phyloP scores from a whole-genome alignment of 92 coral and sea anemone genomes.

The Parazoanthus atlanticus region DNA sequence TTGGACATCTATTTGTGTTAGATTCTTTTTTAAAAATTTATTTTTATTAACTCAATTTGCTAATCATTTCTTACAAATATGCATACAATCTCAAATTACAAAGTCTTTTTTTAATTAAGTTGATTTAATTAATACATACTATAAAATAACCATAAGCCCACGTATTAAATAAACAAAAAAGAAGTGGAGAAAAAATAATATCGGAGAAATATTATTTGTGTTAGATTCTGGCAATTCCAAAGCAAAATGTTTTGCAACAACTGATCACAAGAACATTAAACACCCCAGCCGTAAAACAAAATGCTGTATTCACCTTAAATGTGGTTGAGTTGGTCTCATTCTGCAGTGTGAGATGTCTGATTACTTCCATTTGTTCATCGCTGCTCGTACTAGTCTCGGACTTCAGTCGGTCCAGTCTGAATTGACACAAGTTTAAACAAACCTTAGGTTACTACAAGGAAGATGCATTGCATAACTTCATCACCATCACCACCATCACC shows the following conservation, averaged over 20 bases:
- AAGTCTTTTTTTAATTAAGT: too few species aligned
- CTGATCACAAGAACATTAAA: too few species aligned
- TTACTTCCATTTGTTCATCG: slow-evolving; percentile 85
- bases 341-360: slow-evolving; percentile 81
- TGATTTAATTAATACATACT: too few species aligned
- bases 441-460: background rate
- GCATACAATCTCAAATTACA: too few species aligned
- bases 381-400: slow-evolving; percentile 66
- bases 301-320: slow-evolving; percentile 74
- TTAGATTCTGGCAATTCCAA: background rate
- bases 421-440: background rate
- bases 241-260: background rate
- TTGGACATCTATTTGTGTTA: too few species aligned
- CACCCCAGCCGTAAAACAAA: background rate
- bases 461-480: background rate
- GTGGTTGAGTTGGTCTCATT: slow-evolving; percentile 88
- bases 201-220: too few species aligned
- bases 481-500: background rate
- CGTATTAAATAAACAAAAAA: too few species aligned
- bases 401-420: slow-evolving; percentile 79
- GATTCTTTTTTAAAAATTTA: too few species aligned
- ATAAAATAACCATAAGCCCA: too few species aligned
- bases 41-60: too few species aligned
- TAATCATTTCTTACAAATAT: too few species aligned
- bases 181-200: too few species aligned